Evolutionary conservation across 2,113 vertebrate species (phyloP), one percentile per base, ranked within the genome.

Genomic region (Pseudopipra pipra): DNA sequence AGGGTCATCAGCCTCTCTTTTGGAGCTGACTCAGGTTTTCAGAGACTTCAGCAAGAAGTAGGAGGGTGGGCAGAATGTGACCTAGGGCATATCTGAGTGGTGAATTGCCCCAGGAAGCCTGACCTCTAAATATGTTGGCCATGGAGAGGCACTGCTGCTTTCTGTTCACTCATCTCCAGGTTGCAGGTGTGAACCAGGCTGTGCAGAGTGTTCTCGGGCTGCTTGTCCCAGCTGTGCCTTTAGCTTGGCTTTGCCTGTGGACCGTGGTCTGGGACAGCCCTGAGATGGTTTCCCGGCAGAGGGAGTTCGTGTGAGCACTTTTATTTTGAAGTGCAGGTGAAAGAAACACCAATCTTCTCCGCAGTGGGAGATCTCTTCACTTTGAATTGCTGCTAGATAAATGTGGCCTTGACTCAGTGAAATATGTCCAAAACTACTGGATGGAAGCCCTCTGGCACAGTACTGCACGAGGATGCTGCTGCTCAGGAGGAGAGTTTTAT

Each of bases 301-400:
- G 19, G 46, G 20, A 31, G 4, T 4, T 41, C 9, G 1, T 12
- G 21, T 18, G 12, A 75, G 16, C 33, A 23, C 78, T 85, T 49
- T 79, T 75, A 35, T 27, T 92, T 73, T 81, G 86, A 77, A 93
- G 43, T 4, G 49, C 63, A 59, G 59, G 90, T 91, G 78, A 58
- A 76, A 44, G 71, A 70, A 94, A 58, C 23, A 5, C 58, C 43
- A 44, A 14, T 58, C 63, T 51, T 54, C 49, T 70, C 25, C 0
- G 0, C 58, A 61, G 66, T 12, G 35, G 70, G 68, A 75, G 47
- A 82, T 59, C 70, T 68, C 74, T 37, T 83, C 3, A 2, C 72
- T 92, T 84, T 24, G 72, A 80, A 35, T 63, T 27, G 51, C 56
- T 88, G 79, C 59, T 80, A 67, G 89, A 88, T 88, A 88, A 77